Percentiles rank a stretch among this genome's conserved stretches.
Conservation (phyloP, 1,140 invertebrate species). For the Chlorops oryzae region DNA sequence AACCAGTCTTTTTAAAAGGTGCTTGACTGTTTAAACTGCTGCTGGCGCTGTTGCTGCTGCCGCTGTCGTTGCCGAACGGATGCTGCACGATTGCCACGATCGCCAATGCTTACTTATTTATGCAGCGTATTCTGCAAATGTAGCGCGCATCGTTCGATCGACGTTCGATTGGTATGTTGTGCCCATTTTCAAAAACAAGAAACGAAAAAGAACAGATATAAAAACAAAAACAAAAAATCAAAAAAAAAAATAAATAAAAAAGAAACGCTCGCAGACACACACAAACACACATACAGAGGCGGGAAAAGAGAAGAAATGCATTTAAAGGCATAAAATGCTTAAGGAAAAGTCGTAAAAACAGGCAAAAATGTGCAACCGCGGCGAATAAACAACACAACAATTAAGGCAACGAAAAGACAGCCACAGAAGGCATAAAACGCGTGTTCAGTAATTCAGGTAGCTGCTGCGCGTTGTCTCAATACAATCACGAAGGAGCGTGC, state of each 20-base stretch:
- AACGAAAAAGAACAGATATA: conserved; percentile 2
- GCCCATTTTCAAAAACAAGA: not conserved
- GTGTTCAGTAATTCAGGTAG: conserved; percentile 50
- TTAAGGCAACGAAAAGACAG: not conserved
- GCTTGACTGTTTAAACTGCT: conserved; percentile 16
- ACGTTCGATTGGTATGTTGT: too few species aligned
- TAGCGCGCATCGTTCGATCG: too few species aligned
- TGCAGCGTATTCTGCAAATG: too few species aligned
- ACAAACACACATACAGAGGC: not conserved
- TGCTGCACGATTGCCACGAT: not conserved
- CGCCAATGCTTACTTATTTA: not conserved
- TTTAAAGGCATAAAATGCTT: not conserved
- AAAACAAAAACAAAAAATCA: conserved; percentile 9
- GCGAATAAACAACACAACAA: not conserved
- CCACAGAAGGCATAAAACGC: conserved; percentile 47
- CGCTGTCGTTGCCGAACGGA: too few species aligned
- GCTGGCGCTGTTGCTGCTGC: conserved; percentile 18
- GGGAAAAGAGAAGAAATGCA: not conserved
- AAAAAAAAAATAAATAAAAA: not conserved
- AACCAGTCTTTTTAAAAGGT: conserved; percentile 44
- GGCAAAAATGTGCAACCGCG: not conserved
- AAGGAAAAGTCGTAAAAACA: not conserved
- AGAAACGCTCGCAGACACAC: not conserved
- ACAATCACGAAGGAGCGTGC: conserved; percentile 24
- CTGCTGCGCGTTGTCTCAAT: conserved; percentile 46